Conservation (phyloP, 1,140 invertebrate species). For the Bactericera cockerelli region DNA sequence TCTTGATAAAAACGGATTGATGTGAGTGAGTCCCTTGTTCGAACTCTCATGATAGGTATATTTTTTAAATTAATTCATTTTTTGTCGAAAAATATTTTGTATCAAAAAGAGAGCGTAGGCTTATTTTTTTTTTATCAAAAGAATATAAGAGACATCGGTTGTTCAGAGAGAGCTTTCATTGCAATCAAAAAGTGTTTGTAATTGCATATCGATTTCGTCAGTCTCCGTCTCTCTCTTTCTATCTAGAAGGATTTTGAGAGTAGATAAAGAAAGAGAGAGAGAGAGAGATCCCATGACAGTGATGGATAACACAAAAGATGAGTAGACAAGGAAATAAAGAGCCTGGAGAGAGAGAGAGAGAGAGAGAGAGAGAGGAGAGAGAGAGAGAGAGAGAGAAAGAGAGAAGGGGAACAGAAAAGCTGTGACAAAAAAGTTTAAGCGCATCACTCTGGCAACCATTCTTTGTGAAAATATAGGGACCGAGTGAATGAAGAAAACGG, state of each 20-base stretch:
- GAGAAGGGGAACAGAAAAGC: background rate
- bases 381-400: background rate
- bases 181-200: conserved; percentile 4
- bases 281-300: background rate
- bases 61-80: no score
- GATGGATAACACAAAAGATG: conserved; percentile 8
- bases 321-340: background rate
- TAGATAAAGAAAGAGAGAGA: no score
- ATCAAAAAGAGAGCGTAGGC: no score
- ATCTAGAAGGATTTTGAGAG: background rate
- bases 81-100: no score
- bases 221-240: no score
- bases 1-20: no score
- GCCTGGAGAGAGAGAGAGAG: background rate
- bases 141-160: no score
- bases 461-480: background rate
- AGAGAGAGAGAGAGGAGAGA: no score
- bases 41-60: no score
- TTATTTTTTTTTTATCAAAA: no score
- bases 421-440: conserved; percentile 8
- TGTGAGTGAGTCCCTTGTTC: no score
- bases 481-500: no score
- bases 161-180: background rate
- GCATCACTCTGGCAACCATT: conserved; percentile 4
- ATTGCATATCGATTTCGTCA: conserved; percentile 5